A percentile compares a stretch with the other conserved stretches of the same genome.
These are phyloP conservation scores for Chionodraco myersi DNA, from an alignment of 2,113 vertebrate genomes.

Conservation along the genomic window DNA sequence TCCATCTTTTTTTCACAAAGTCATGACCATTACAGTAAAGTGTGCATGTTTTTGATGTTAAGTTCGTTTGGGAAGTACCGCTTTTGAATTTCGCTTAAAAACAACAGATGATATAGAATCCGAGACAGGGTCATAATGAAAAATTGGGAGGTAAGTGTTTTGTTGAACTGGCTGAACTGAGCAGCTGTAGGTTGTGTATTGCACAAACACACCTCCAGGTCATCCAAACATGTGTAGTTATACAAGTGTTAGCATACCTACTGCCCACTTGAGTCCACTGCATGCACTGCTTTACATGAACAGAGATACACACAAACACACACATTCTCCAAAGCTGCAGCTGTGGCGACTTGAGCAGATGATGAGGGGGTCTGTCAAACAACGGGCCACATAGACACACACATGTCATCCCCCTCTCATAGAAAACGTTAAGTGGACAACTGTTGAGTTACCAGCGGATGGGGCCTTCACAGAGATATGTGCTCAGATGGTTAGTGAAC, in stretches of 20 bases:
- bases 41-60: neutral
- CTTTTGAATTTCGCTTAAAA: neutral
- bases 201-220: conserved; percentile 22
- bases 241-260: conserved; percentile 41
- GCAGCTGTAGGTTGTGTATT: conserved; percentile 36
- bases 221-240: neutral
- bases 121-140: neutral
- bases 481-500: neutral
- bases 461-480: conserved; percentile 19
- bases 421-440: conserved; percentile 50
- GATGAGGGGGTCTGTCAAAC: conserved; percentile 68
- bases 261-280: conserved; percentile 38
- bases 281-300: conserved; percentile 7
- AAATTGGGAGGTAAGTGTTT: neutral
- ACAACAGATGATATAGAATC: neutral
- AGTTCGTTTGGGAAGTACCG: neutral
- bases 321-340: conserved; percentile 52
- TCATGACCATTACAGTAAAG: neutral
- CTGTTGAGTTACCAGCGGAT: conserved; percentile 55
- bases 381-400: conserved; percentile 31
- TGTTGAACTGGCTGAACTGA: conserved; percentile 23
- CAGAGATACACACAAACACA: conserved; percentile 13
- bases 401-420: conserved; percentile 35
- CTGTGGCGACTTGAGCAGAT: conserved; percentile 63
- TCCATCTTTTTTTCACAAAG: conserved; percentile 10